phyloP scores from a whole-genome alignment of 2,113 vertebrate genomes.

The Neotoma lepida region DNA sequence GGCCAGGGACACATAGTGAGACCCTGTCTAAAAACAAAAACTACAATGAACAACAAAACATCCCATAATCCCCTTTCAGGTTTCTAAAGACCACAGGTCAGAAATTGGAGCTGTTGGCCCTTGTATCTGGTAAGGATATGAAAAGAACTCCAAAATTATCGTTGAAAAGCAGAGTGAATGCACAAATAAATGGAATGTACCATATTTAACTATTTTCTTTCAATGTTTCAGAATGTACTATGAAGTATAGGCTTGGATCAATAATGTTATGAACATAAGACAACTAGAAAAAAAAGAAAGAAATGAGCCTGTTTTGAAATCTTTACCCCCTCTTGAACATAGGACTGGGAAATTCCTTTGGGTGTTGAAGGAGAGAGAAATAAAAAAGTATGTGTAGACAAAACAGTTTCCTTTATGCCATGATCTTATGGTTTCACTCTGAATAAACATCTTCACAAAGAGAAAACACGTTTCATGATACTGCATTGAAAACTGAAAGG shows the following conservation, averaged over 20 bases:
- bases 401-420: background rate
- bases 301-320: background rate
- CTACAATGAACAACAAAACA: background rate
- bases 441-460: slow-evolving; percentile 24
- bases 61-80: background rate
- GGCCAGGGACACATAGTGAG: background rate
- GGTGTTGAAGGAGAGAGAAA: background rate
- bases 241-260: slow-evolving; percentile 8
- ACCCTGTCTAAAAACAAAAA: background rate
- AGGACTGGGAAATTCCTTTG: slow-evolving; percentile 4
- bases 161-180: background rate
- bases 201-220: slow-evolving; percentile 17
- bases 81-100: slow-evolving; percentile 2
- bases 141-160: slow-evolving; percentile 36
- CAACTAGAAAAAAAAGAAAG: background rate
- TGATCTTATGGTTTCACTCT: background rate
- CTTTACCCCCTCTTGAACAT: background rate
- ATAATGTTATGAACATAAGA: slow-evolving; percentile 5
- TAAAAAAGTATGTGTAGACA: background rate
- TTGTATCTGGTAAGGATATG: background rate
- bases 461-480: slow-evolving; percentile 40
- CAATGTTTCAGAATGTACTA: background rate
- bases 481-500: slow-evolving; percentile 15
- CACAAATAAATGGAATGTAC: background rate
- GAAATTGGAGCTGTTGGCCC: background rate